phyloP scores from a whole-genome alignment of 1,140 invertebrate genomes.

The Apis mellifera region DNA sequence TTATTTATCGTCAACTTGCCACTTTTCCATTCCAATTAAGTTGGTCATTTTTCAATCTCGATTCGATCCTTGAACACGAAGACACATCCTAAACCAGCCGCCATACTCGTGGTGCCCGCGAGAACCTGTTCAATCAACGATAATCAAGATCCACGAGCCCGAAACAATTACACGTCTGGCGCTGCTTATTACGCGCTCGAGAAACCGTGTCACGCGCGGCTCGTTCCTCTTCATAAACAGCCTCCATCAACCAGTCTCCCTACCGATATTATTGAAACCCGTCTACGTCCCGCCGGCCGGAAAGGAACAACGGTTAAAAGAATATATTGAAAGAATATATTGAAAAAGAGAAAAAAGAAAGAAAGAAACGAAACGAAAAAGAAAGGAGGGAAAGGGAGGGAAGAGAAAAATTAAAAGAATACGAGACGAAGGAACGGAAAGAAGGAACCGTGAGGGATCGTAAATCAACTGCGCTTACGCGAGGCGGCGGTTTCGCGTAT shows the following conservation, averaged over 20 bases:
- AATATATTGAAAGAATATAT: neutral
- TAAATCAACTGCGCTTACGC: conserved; percentile 66
- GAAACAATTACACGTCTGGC: conserved; percentile 20
- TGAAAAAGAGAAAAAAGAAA: conserved; percentile 19
- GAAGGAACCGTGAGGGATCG: conserved; percentile 44
- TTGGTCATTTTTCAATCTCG: neutral
- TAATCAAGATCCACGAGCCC: neutral
- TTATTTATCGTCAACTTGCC: neutral
- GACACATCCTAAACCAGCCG: neutral
- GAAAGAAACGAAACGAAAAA: neutral
- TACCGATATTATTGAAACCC: conserved; percentile 48
- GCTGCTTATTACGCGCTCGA: neutral
- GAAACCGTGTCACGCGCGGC: conserved; percentile 3
- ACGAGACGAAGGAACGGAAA: conserved; percentile 36
- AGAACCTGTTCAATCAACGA: neutral
- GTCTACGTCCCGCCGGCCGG: neutral
- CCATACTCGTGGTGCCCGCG: no score
- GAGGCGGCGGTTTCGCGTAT: conserved; percentile 38
- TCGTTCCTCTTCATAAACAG: neutral
- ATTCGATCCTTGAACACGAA: neutral
- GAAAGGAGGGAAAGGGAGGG: neutral
- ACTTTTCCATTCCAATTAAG: neutral
- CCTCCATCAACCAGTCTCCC: neutral
- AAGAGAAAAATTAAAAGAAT: neutral
- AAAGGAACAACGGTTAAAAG: no score